Evolutionary conservation across 2,888 invertebrate genomes (phyloP), one percentile per base, ranked within the genome.

Genomic region (Spatulosminthurus flaviceps): DNA sequence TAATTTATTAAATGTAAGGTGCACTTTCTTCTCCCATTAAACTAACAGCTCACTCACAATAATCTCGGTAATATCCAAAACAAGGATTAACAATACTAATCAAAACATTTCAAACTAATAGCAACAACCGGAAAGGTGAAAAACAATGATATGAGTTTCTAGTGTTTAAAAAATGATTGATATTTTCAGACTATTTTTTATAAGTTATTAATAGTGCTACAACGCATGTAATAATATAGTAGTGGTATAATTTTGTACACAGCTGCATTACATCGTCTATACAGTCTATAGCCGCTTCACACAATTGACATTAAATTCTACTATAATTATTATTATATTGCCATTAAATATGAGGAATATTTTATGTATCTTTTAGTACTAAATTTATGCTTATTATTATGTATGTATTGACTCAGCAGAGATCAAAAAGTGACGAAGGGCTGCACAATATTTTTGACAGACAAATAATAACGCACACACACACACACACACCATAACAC

Each of bases 391-490:
- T 51, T n/a, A 51, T 51, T 51, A 51, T 51, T 19, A 19, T 51
- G n/a, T 51, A 51, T 51, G 51, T 51, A 51, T 51, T 80, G 80
- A 80, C 80, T 80, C 77, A 80, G 80, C 80, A 80, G 80, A 80
- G 80, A 80, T 80, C 80, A 80, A 69, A 74, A 66, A 78, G 51
- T 51, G 51, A 51, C 51, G 51, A 51, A 51, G 51, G 51, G n/a
- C 51, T n/a, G n/a, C n/a, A 51, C n/a, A 41, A 41, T 41, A 13
- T 41, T 7, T 41, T 41, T 41, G 41, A 9, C 7, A 51, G 16
- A 19, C n/a, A 51, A 51, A 19, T 9, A 51, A n/a, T n/a, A n/a
- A n/a, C n/a, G n/a, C n/a, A n/a, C n/a, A 19, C n/a, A 51, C 51
- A 51, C 51, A 4, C 4, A 4, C 34, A 7, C 16, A 11, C 19